Evolutionary conservation across 30 jellyfish, hydroid and myxozoan species (phyloP).

Genomic region (Pseudorhiza aurosa): DNA sequence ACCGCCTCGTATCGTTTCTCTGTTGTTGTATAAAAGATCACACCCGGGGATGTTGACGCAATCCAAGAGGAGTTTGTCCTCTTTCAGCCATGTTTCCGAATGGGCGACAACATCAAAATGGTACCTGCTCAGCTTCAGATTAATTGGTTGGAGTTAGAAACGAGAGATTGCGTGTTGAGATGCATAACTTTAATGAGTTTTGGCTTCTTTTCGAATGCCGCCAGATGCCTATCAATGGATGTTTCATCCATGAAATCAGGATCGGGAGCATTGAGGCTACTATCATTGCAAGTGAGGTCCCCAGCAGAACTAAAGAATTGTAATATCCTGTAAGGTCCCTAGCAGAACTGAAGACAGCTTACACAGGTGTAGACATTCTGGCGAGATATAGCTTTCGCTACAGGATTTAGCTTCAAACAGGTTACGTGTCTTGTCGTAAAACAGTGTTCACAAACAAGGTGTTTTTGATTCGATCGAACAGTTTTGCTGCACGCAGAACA

Average conservation of each 20-base stretch:
- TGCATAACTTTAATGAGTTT: slow-evolving; percentile 22
- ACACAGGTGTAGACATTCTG: not conserved
- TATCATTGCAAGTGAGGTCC: not conserved
- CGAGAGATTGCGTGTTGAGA: slow-evolving; percentile 56
- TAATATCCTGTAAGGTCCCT: not conserved
- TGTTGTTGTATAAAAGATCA: slow-evolving; percentile 12
- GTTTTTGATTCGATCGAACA: slow-evolving; percentile 30
- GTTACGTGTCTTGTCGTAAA: slow-evolving; percentile 9
- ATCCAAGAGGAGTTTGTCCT: slow-evolving; percentile 33
- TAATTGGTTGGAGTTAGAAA: slow-evolving; percentile 42
- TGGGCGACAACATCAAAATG: slow-evolving; percentile 43
- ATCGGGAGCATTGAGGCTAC: slow-evolving; percentile 20
- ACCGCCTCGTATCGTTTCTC: slow-evolving; percentile 46
- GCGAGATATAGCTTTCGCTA: not conserved
- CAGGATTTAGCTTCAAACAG: not conserved
- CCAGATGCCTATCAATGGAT: slow-evolving; percentile 8
- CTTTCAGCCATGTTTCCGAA: slow-evolving; percentile 60
- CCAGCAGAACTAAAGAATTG: not conserved
- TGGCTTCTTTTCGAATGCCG: slow-evolving; percentile 24
- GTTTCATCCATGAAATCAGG: slow-evolving; percentile 3
- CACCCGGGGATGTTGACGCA: slow-evolving; percentile 58
- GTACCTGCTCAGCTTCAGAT: slow-evolving; percentile 28
- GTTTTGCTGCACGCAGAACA: slow-evolving; percentile 36
- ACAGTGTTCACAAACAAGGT: slow-evolving; percentile 15
- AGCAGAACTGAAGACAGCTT: not conserved